Percentiles rank a stretch among this genome's conserved stretches.
phyloP scores from a whole-genome alignment of 2,113 vertebrate species.

The Dasyurus viverrinus region DNA sequence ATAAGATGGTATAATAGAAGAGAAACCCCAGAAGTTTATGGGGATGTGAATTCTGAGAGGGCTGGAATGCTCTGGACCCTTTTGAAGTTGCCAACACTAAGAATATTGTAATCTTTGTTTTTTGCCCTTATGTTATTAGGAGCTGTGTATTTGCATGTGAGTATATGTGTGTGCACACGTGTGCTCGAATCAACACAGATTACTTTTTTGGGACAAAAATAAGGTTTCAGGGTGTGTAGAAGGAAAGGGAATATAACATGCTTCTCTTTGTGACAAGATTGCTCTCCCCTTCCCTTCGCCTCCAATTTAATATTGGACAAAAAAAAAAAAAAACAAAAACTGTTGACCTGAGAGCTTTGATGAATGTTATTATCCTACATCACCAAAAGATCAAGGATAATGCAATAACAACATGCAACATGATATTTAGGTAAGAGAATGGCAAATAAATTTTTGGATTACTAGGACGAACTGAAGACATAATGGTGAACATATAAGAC shows the following conservation, averaged over 20 bases:
- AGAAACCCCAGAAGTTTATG: neutral
- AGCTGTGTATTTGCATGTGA: neutral
- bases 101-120: neutral
- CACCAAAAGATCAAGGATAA: neutral
- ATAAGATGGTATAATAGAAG: neutral
- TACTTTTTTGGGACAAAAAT: slow-evolving; percentile 33
- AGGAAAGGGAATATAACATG: slow-evolving; percentile 17
- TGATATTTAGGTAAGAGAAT: neutral
- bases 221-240: slow-evolving; percentile 28
- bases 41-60: neutral
- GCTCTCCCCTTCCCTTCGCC: neutral
- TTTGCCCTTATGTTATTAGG: neutral
- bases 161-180: neutral
- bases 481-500: neutral
- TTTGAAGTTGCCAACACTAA: neutral
- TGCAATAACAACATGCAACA: too few relatives aligned
- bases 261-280: neutral
- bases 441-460: neutral
- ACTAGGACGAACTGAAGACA: neutral
- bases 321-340: rapidly evolving
- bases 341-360: neutral
- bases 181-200: slow-evolving; percentile 41
- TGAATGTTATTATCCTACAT: neutral
- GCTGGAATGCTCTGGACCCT: neutral
- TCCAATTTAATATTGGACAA: neutral